A percentile compares a stretch with the other conserved stretches of the same genome.
Conservation (phyloP, 1,140 invertebrate species). For the Spodoptera litura region DNA sequence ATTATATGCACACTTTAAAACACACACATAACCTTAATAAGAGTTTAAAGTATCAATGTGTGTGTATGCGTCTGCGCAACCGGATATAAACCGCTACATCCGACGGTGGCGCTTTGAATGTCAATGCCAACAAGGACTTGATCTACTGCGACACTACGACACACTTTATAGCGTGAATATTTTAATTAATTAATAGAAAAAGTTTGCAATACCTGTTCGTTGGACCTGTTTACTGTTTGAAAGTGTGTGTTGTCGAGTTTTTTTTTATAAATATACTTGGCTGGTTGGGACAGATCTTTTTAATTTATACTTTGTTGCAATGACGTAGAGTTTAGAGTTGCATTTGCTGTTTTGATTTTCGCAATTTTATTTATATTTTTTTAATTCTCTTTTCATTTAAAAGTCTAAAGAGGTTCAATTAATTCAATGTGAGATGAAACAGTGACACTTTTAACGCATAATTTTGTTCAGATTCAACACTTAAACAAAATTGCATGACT, state of each 20-base stretch:
- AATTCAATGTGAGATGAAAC: too few relatives aligned
- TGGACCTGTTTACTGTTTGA: background rate
- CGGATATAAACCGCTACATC: conserved; percentile 46
- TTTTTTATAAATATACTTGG: background rate
- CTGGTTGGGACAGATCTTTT: too few relatives aligned
- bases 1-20: background rate
- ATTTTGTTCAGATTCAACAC: too few relatives aligned
- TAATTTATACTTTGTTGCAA: too few relatives aligned
- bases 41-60: background rate
- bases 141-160: conserved; percentile 2
- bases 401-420: too few relatives aligned
- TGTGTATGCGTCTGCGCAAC: conserved; percentile 17
- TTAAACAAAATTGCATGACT: too few relatives aligned
- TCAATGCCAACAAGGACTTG: conserved; percentile 38
- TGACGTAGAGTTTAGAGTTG: too few relatives aligned
- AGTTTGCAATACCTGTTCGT: background rate
- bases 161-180: conserved; percentile 1
- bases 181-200: conserved; percentile 31
- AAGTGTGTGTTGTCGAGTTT: background rate
- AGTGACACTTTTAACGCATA: too few relatives aligned
- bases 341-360: too few relatives aligned
- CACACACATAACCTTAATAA: background rate
- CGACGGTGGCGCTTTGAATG: conserved; percentile 42
- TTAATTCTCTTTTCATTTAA: too few relatives aligned
- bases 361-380: too few relatives aligned